These are phyloP conservation scores for Luidia sarsii DNA, from an alignment of 53 echinoderm and acorn worm species.

Conservation along the genomic window DNA sequence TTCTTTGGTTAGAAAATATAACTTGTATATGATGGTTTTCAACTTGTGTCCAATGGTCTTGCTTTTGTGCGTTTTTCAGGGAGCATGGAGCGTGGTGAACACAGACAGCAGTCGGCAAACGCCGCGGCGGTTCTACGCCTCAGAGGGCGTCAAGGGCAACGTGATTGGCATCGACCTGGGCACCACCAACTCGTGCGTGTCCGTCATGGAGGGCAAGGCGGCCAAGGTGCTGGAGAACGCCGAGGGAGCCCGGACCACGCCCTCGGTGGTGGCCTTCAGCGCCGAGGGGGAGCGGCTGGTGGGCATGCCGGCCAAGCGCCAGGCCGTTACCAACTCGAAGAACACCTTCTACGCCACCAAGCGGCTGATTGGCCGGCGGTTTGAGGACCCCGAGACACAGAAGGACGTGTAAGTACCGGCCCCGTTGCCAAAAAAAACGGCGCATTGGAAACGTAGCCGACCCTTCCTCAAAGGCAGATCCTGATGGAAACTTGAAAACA, in stretches of 20 bases:
- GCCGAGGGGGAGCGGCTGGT: slow-evolving; percentile 85
- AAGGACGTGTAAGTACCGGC: slow-evolving; percentile 86
- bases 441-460: too few species aligned
- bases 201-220: slow-evolving; percentile 95
- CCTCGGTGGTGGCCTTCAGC: slow-evolving; percentile 95
- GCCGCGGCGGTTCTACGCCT: slow-evolving; percentile 69
- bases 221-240: slow-evolving; percentile 93
- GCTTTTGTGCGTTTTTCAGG: slow-evolving; percentile 45
- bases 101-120: slow-evolving; percentile 49
- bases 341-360: slow-evolving; percentile 93
- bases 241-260: slow-evolving; percentile 96
- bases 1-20: too few species aligned
- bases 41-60: too few species aligned
- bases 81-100: slow-evolving; percentile 65
- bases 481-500: too few species aligned
- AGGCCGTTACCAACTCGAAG: slow-evolving; percentile 94
- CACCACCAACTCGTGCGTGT: slow-evolving; percentile 97
- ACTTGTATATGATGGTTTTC: too few species aligned
- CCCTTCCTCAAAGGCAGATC: too few species aligned
- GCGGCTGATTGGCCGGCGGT: slow-evolving; percentile 88
- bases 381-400: slow-evolving; percentile 85
- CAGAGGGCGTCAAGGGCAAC: slow-evolving; percentile 80
- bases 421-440: too few species aligned
- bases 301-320: slow-evolving; percentile 99
- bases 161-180: slow-evolving; percentile 94